phyloP scores from a whole-genome alignment of 2,888 invertebrate genomes.

The Siphonodentalium dalli region DNA sequence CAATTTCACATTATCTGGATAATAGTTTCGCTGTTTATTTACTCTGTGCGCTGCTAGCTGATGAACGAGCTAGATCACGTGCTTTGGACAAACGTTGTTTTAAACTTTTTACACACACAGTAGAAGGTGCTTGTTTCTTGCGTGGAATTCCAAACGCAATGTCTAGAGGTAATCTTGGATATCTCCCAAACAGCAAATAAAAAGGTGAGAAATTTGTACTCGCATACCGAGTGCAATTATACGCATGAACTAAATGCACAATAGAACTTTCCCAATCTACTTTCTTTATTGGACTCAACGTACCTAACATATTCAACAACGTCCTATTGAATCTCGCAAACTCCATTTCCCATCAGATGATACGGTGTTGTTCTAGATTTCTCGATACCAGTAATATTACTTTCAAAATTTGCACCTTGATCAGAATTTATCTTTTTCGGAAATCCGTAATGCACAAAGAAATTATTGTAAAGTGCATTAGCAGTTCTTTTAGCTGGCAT shows the following conservation, averaged over 20 bases:
- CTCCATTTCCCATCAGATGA: no score
- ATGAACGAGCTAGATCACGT: no score
- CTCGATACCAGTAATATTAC: not conserved
- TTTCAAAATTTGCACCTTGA: slow-evolving; percentile 8
- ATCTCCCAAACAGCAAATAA: slow-evolving; percentile 3
- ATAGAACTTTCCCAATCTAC: slow-evolving; percentile 6
- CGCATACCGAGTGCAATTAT: slow-evolving; percentile 2
- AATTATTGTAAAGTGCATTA: slow-evolving; percentile 1
- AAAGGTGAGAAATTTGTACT: slow-evolving; percentile 1
- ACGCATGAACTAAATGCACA: slow-evolving; percentile 3
- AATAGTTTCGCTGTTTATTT: no score
- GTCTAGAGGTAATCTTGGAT: not conserved
- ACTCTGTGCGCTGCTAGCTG: no score
- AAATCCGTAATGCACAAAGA: slow-evolving; percentile 3
- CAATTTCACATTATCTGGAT: no score
- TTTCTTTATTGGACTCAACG: not conserved
- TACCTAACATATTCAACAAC: not conserved
- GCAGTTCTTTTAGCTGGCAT: slow-evolving; percentile 5
- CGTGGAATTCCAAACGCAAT: no score
- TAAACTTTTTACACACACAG: no score
- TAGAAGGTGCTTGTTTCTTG: no score
- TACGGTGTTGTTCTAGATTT: not conserved
- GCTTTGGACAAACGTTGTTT: no score
- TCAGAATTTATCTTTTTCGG: slow-evolving; percentile 1
- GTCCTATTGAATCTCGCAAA: not conserved